Conservation (phyloP, 2,797 vertebrate genomes). For the Sciurus carolinensis region DNA sequence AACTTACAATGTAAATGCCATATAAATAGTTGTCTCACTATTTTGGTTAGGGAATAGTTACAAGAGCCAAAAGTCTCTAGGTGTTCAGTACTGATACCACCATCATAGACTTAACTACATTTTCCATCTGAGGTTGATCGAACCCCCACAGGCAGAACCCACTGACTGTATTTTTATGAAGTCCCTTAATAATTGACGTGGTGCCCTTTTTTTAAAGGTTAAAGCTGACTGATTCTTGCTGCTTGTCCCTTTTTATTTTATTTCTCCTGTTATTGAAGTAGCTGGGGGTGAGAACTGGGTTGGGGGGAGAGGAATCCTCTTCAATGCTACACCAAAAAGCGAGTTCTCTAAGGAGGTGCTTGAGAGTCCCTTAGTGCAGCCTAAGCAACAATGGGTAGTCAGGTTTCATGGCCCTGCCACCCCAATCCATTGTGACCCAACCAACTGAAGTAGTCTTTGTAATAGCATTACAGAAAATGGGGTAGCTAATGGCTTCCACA, state of each 20-base stretch:
- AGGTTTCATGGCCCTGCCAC: neutral
- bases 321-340: neutral
- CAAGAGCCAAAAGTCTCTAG: too few species aligned
- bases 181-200: neutral
- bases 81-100: neutral
- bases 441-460: neutral
- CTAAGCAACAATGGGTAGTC: too few species aligned
- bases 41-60: neutral
- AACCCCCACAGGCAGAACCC: neutral
- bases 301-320: fast-evolving
- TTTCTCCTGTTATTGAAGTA: constrained; percentile 1
- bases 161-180: neutral
- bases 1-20: neutral
- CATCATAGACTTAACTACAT: neutral
- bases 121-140: neutral
- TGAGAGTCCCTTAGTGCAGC: neutral
- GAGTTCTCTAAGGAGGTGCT: neutral
- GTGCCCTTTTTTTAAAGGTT: neutral
- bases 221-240: neutral
- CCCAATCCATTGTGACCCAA: neutral
- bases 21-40: too few species aligned
- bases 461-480: neutral
- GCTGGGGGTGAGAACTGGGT: neutral
- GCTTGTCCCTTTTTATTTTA: neutral
- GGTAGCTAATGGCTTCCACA: neutral